phyloP scores from a whole-genome alignment of 37 sponge, comb jelly and placozoan genomes.

The Tethya wilhelma region DNA sequence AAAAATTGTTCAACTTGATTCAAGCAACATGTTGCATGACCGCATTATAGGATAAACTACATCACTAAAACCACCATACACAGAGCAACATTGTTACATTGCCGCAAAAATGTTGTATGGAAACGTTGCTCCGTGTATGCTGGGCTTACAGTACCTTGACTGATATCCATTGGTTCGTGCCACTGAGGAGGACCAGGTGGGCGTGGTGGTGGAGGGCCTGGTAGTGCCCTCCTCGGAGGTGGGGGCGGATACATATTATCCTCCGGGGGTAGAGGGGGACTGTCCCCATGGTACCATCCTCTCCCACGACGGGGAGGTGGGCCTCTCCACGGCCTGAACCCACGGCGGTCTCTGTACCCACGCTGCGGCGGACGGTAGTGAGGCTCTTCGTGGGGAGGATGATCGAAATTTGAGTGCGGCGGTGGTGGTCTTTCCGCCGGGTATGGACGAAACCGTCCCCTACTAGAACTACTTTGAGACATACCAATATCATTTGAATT shows the following conservation, averaged over 20 bases:
- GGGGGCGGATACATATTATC: too few relatives aligned
- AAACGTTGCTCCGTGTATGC: too few relatives aligned
- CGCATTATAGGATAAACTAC: too few relatives aligned
- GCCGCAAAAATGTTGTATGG: too few relatives aligned
- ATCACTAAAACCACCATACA: too few relatives aligned
- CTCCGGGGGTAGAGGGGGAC: neutral
- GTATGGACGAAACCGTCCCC: neutral
- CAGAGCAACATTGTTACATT: too few relatives aligned
- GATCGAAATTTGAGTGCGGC: neutral
- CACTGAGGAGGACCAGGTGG: neutral
- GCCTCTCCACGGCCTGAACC: too few relatives aligned
- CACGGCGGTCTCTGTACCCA: too few relatives aligned
- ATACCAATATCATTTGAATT: neutral
- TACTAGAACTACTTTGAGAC: neutral
- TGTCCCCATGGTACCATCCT: neutral
- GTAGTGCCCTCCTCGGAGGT: neutral
- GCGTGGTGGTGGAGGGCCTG: neutral
- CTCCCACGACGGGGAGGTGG: neutral
- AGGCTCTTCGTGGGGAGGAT: neutral
- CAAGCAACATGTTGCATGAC: too few relatives aligned
- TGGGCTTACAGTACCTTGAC: too few relatives aligned
- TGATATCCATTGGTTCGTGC: slow-evolving; percentile 2
- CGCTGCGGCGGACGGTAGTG: too few relatives aligned
- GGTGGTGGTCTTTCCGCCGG: slow-evolving; percentile 1
- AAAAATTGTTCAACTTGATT: too few relatives aligned